Percentiles rank a stretch among this genome's conserved stretches.
These are phyloP conservation scores for Planococcus citri DNA, from an alignment of 1,140 invertebrate genomes.

Conservation along the genomic window DNA sequence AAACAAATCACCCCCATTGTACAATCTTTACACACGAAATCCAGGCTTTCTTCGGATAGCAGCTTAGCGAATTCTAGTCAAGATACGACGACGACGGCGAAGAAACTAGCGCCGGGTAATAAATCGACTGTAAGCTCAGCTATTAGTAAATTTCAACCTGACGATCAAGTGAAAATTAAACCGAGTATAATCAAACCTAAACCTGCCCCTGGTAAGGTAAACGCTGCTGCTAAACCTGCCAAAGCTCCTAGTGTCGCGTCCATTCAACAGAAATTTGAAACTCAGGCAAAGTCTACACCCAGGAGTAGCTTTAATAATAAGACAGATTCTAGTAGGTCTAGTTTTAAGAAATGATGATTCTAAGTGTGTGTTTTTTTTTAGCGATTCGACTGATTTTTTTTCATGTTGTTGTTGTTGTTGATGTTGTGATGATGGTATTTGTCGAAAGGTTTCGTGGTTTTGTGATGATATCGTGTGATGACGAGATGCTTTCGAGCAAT, in stretches of 20 bases:
- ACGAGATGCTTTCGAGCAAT: too few species aligned
- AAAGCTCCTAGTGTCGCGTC: slow-evolving; percentile 55
- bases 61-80: background rate
- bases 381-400: background rate
- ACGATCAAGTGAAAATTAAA: background rate
- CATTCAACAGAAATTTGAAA: slow-evolving; percentile 59
- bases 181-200: background rate
- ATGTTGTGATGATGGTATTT: background rate
- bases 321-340: background rate
- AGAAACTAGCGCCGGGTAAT: too few species aligned
- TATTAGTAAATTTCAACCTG: background rate
- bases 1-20: slow-evolving; percentile 27
- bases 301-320: background rate
- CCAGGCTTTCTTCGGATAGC: slow-evolving; percentile 25
- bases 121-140: background rate
- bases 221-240: slow-evolving; percentile 30
- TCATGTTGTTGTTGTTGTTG: background rate
- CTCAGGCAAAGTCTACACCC: background rate
- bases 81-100: background rate
- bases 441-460: too few species aligned
- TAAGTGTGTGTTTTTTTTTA: too few species aligned
- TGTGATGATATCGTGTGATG: too few species aligned
- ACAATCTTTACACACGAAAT: slow-evolving; percentile 30
- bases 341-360: background rate
- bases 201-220: slow-evolving; percentile 20